phyloP scores from a whole-genome alignment of 2,888 invertebrate genomes.

The Tridacna crocea region DNA sequence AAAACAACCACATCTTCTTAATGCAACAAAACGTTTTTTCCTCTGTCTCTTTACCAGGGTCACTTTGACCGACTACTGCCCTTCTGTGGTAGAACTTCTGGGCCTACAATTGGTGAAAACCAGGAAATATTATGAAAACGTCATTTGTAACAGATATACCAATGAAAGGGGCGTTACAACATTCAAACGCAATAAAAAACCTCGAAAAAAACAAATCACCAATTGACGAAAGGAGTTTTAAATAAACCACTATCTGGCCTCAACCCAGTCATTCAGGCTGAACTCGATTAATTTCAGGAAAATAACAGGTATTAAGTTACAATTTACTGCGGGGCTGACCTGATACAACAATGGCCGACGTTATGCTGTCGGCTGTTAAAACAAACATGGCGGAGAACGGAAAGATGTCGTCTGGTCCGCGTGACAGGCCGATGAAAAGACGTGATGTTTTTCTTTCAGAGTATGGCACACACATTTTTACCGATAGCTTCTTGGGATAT shows the following conservation, averaged over 20 bases:
- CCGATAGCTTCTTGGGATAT: no score
- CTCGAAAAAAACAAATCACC: no score
- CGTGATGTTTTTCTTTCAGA: not conserved
- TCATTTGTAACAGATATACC: no score
- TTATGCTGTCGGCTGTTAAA: constrained; percentile 55
- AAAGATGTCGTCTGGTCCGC: constrained; percentile 37
- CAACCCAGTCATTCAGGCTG: constrained; percentile 39
- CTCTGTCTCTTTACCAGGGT: not conserved
- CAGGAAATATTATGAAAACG: no score
- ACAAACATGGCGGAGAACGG: constrained; percentile 51
- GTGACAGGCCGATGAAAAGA: constrained; percentile 40
- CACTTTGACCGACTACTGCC: no score
- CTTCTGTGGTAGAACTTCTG: no score
- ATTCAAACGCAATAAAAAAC: no score
- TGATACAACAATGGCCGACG: constrained; percentile 48
- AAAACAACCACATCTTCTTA: not conserved
- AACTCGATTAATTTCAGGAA: constrained; percentile 64
- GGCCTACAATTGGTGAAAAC: no score
- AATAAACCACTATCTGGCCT: constrained; percentile 5
- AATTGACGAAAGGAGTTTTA: not conserved
- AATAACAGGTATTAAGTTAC: constrained; percentile 58
- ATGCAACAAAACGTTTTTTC: not conserved
- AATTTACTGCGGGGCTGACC: constrained; percentile 58
- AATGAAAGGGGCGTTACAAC: no score
- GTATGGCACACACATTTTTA: not conserved